Conservation (phyloP, 2,888 invertebrate genomes). For the Nomada hirtipes region DNA sequence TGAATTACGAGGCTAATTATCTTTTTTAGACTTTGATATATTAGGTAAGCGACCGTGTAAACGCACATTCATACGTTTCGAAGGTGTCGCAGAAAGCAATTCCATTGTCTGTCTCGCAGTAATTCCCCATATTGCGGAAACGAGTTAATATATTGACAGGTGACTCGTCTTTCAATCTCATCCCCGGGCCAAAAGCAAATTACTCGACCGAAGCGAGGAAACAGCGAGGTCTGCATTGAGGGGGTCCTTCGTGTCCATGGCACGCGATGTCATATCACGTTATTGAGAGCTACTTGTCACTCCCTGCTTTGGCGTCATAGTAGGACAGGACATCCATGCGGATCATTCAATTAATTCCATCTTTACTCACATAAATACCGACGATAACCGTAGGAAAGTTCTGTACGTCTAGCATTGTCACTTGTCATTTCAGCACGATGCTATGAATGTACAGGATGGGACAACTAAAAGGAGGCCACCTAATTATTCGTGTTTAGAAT, state of each 20-base stretch:
- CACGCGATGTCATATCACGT: constrained; percentile 79
- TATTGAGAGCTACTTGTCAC: constrained; percentile 80
- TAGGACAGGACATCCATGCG: constrained; percentile 65
- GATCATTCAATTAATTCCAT: constrained; percentile 76
- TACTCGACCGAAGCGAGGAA: constrained; percentile 75
- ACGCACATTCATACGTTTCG: not conserved
- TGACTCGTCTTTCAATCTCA: constrained; percentile 70
- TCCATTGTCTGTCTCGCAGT: constrained; percentile 60
- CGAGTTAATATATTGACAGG: constrained; percentile 74
- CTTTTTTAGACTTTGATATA: constrained; percentile 5
- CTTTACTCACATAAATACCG: constrained; percentile 65
- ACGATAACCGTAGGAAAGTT: constrained; percentile 59
- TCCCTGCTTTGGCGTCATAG: constrained; percentile 73
- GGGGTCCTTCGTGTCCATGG: constrained; percentile 79
- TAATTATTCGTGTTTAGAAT: not conserved
- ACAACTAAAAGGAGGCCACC: constrained; percentile 5
- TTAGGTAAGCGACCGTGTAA: constrained; percentile 24
- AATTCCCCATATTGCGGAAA: constrained; percentile 66
- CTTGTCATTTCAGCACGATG: constrained; percentile 47
- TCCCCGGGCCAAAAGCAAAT: constrained; percentile 69
- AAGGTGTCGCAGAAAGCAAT: constrained; percentile 46
- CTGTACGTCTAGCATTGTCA: constrained; percentile 50
- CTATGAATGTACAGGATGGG: constrained; percentile 24
- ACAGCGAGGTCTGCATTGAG: constrained; percentile 72
- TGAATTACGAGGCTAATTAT: not conserved